Base-by-base conservation (phyloP, 2,797 vertebrate genomes). In the Sebastes iracundus region DNA sequence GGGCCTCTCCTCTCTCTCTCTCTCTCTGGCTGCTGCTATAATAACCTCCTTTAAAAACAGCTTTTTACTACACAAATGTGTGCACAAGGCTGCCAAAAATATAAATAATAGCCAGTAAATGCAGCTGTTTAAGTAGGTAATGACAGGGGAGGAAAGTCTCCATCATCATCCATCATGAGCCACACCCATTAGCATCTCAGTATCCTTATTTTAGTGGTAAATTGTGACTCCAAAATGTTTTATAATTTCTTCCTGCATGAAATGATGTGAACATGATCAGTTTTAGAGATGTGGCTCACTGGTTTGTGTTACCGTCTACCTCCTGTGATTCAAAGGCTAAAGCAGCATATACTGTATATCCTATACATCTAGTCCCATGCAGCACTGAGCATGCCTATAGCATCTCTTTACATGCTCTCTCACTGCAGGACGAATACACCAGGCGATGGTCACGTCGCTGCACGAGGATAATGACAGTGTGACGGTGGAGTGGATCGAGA, bases 401-500 rank as follows among this genome's bases (percentile, higher is more conserved):
- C 72, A 33, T 83, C 33, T 69, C 38, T 75, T 38, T 22, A 14
- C 74, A 2, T 77, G 28, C 69, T 70, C 71, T 56, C 30, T 20
- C n/a, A 4, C 72, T 72, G 67, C 93, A 99, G 98, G 98, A 65
- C 96, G 98, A 90, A 97, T 99, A 94, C 98, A 99, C 92, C 97
- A 99, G 95, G 98, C 98, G 71, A 99, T 99, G 98, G 98, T 99
- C 90, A 99, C 98, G 0, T 99, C 98, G 0, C 93, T 99, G 79
- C 99, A 99, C 65, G 97, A 99, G 85, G 98, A 99, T 92, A 98
- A 98, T 27, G 98, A 99, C 83, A 99, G 98, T 1, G 97, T 99
- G 89, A 99, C 98, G 0, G 98, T 99, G 90, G 98, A 99, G 83
- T 99, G 98, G 98, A 99, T 99, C 84, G 98, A 99, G 96, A 99